Evolutionary conservation across 2,888 invertebrate species (phyloP), one percentile per base, ranked within the genome.

Genomic region (Oxyteleia sp.): DNA sequence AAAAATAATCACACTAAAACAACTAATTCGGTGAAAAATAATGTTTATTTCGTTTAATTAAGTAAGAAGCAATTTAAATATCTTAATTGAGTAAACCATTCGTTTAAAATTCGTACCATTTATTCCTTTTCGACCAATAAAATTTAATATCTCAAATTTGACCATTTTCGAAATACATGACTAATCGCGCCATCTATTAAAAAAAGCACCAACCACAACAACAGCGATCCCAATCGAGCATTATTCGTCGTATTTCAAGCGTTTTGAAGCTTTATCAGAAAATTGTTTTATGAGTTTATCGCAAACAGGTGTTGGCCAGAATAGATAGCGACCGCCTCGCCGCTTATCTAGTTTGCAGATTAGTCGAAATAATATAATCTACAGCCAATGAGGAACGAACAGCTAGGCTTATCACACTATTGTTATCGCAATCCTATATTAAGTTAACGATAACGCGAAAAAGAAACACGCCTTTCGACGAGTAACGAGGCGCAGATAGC

Each of bases 281-380:
- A 82, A 76, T 76, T 81, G 75, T 84, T 80, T 78, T 78, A 72
- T 72, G 75, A 76, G 81, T 76, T 81, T 81, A 84, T 84, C 84
- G 74, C 69, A 64, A 78, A 74, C 82, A 79, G 84, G 84, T 84
- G 81, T 81, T 68, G 81, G 68, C 61, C 80, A 71, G 72, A 80
- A 51, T 51, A 81, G 82, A 82, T 82, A 82, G 84, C 63, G 78
- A 74, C 78, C 76, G 81, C 76, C 81, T 69, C 78, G 76, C 16
- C 29, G 66, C 69, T 78, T 81, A 84, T 81, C 84, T 84, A 81
- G 55, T 57, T 78, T 57, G 74, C 68, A 84, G 84, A 84, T 84
- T 81, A 84, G 78, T 63, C 64, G 84, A 61, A 81, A 84, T 69
- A 81, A 75, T 78, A 63, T 72, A 72, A 84, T 84, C 81, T 81